Conservation (phyloP, 2,113 vertebrate species). For the Pelvicachromis taeniatus region DNA sequence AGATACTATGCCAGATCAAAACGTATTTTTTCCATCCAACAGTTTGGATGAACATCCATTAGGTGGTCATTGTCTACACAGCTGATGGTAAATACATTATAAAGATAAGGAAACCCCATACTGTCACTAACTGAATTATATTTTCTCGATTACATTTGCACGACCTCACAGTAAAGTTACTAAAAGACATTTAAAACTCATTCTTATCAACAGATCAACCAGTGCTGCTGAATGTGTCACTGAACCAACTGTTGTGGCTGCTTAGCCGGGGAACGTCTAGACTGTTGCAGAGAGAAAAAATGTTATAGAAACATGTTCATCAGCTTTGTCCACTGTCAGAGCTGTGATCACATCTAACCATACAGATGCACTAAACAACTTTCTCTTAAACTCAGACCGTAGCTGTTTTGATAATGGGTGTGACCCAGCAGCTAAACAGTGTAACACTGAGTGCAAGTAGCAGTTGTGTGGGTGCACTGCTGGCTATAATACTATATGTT, state of each 20-base stretch:
- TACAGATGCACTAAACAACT: not conserved
- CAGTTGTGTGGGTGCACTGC: not conserved
- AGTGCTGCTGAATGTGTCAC: not conserved
- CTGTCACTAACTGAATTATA: not conserved
- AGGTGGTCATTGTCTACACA: not conserved
- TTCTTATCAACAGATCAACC: not conserved
- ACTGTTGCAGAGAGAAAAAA: not conserved
- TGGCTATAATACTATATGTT: not conserved
- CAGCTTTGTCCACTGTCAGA: not conserved
- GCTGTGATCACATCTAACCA: not conserved
- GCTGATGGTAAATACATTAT: not conserved
- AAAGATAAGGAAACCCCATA: not conserved
- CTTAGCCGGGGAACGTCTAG: not conserved
- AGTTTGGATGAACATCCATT: not conserved
- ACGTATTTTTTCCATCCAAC: not conserved
- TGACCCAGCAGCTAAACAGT: not conserved
- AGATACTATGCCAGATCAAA: not conserved
- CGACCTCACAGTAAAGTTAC: not conserved
- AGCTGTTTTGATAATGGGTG: not conserved
- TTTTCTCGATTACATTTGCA: not conserved
- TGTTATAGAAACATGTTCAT: not conserved
- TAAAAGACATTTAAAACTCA: not conserved
- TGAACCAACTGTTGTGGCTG: not conserved
- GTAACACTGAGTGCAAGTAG: not conserved
- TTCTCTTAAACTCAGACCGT: not conserved